Conservation (phyloP, 2,888 invertebrate genomes). For the Cosmia trapezina region DNA sequence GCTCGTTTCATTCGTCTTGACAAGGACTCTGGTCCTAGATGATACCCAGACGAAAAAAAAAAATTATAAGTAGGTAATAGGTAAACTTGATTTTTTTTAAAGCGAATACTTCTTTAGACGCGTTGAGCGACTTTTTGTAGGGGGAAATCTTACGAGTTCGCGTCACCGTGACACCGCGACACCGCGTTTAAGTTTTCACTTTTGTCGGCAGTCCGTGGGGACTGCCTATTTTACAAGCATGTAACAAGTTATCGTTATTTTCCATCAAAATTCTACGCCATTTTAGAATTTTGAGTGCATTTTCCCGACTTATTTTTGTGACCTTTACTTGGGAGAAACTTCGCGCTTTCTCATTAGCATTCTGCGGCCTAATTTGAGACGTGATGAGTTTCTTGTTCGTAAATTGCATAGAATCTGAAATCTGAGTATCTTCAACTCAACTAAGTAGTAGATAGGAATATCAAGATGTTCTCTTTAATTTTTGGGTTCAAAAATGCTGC, state of each 20-base stretch:
- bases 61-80: no score
- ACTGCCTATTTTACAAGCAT: no score
- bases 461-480: background rate
- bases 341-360: constrained; percentile 9
- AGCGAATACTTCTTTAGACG: no score
- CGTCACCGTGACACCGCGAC: no score
- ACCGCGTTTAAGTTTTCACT: no score
- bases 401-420: background rate
- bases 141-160: no score
- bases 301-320: background rate
- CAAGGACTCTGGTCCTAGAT: no score
- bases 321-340: background rate
- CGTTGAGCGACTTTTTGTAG: no score
- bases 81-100: no score
- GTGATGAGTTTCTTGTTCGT: constrained; percentile 2
- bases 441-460: background rate
- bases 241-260: background rate
- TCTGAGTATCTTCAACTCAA: background rate
- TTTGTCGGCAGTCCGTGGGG: no score
- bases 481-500: background rate
- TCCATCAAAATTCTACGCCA: background rate
- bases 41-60: no score
- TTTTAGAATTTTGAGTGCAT: constrained; percentile 1
- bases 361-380: background rate
- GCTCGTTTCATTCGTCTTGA: no score